These are phyloP conservation scores for Caenorhabditis doughertyi DNA, from an alignment of 2,888 invertebrate genomes.

Conservation along the genomic window DNA sequence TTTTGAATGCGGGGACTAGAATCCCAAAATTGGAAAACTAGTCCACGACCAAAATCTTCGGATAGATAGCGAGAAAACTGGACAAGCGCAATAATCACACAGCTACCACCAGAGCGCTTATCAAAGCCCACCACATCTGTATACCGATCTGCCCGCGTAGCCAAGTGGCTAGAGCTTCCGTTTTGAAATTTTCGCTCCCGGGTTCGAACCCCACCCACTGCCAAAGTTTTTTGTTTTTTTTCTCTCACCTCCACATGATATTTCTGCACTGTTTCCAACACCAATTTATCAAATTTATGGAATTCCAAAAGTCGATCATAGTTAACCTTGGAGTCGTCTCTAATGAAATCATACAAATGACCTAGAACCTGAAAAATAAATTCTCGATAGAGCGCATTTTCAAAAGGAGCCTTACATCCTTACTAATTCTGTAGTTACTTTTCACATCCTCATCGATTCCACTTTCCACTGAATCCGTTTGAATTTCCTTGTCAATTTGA, in stretches of 20 bases:
- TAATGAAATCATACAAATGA: slow-evolving; percentile 41
- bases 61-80: too few relatives aligned
- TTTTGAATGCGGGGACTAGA: neutral
- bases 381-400: neutral
- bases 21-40: too few relatives aligned
- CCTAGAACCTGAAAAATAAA: slow-evolving; percentile 36
- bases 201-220: too few relatives aligned
- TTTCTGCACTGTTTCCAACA: slow-evolving; percentile 55
- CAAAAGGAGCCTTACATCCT: slow-evolving; percentile 33
- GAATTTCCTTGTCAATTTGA: slow-evolving; percentile 30
- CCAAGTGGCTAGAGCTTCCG: too few relatives aligned
- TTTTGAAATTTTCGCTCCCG: too few relatives aligned
- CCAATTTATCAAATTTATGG: slow-evolving; percentile 53
- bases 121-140: too few relatives aligned
- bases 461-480: slow-evolving; percentile 41
- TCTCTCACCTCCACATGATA: slow-evolving; percentile 64
- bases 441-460: slow-evolving; percentile 11
- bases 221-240: too few relatives aligned
- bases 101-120: too few relatives aligned
- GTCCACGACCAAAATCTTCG: too few relatives aligned
- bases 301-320: slow-evolving; percentile 62
- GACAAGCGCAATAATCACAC: too few relatives aligned
- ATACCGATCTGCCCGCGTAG: too few relatives aligned
- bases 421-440: slow-evolving; percentile 39
- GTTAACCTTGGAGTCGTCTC: slow-evolving; percentile 55